A percentile compares a stretch with the other conserved stretches of the same genome.
Conservation (phyloP, 1,140 invertebrate genomes). For the Ips nitidus region DNA sequence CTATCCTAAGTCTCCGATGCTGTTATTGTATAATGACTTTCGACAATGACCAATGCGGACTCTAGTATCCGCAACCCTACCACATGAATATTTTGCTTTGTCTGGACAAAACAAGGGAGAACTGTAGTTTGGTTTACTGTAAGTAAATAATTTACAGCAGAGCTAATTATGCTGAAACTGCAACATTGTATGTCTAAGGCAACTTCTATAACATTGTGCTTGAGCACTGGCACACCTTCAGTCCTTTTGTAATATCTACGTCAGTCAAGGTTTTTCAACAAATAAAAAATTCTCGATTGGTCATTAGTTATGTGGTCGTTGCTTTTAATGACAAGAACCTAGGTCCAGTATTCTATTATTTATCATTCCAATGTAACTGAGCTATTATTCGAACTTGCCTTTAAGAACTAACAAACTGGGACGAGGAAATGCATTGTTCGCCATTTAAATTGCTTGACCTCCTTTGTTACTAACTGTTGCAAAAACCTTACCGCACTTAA, state of each 20-base stretch:
- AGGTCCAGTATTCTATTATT: conserved; percentile 1
- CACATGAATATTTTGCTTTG: too few relatives aligned
- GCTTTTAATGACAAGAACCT: neutral
- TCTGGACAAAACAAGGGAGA: too few relatives aligned
- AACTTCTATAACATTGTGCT: too few relatives aligned
- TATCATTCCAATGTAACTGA: conserved; percentile 7
- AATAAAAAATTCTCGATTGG: neutral
- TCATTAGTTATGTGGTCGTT: too few relatives aligned
- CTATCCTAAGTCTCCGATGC: conserved; percentile 12
- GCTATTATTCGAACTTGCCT: conserved; percentile 1
- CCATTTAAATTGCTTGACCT: conserved; percentile 16
- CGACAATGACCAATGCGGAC: conserved; percentile 7
- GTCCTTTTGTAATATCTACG: too few relatives aligned
- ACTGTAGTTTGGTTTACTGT: too few relatives aligned
- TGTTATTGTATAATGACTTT: conserved; percentile 18
- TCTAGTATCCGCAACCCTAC: neutral
- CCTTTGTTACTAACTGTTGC: conserved; percentile 18
- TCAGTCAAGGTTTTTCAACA: neutral
- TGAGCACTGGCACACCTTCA: too few relatives aligned
- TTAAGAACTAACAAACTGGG: conserved; percentile 12
- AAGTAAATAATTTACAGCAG: too few relatives aligned
- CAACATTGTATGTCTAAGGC: too few relatives aligned
- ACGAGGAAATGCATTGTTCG: conserved; percentile 23
- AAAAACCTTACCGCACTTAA: conserved; percentile 15
- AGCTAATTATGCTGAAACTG: too few relatives aligned